Base-by-base conservation (phyloP, 2,113 vertebrate genomes). In the Seriola aureovittata region DNA sequence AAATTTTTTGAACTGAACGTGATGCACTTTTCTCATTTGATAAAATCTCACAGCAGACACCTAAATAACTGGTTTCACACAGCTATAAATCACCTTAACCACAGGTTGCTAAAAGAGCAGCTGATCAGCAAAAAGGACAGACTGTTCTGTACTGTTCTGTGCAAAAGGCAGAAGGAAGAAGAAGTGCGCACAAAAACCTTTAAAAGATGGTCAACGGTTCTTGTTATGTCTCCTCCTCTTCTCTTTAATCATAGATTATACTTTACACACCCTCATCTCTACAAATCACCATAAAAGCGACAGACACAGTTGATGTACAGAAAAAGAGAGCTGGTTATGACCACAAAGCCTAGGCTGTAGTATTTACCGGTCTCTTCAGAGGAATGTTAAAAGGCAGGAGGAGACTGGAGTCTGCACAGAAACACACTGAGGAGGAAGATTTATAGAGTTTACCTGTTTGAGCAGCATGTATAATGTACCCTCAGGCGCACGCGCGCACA, bases 361-460 rank as follows among this genome's bases (percentile, higher is more conserved):
- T 50, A 32, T 82, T 89, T 72, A 80, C 38, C 29, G 65, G 59
- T 71, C 60, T 86, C 58, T 82, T 81, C 34, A 64, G 58, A 88
- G 81, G 89, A 90, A 92, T 88, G 75, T 84, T 86, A 84, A 90
- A 85, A 85, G 73, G 67, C 60, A 52, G 54, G 70, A 81, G 77
- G 69, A 81, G 80, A 76, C 44, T 14, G 58, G 11, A 78, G 75
- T 88, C 75, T 72, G 52, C 46, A 80, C 25, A 71, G n/a, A 65
- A 80, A 81, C 68, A 72, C 32, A 16, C 25, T 40, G 40, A 42
- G 44, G n/a, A 42, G 44, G n/a, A 63, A 68, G 81, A 90, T 88
- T 82, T 91, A 87, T 59, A 67, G 80, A 85, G 78, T 81, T 90
- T 88, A 93, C 78, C 29, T 71, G 44, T 57, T 44, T 17, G 17